Base-by-base conservation (phyloP, 2,888 invertebrate genomes). In the Hypomecis punctinalis region DNA sequence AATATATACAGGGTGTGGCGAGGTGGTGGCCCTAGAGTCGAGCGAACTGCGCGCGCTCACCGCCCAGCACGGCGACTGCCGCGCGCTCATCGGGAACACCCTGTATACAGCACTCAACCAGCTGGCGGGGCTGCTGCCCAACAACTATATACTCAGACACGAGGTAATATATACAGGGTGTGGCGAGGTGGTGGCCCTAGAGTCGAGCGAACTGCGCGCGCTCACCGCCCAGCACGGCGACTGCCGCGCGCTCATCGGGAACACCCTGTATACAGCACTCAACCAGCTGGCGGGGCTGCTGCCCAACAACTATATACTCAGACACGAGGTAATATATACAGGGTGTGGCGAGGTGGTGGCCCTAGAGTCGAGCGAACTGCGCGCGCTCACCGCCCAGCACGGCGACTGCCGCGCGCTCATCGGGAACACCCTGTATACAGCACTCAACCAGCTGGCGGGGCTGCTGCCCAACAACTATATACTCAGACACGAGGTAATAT, bases 401-500 rank as follows among this genome's bases (percentile, higher is more conserved):
- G 67, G 71, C 0, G 71, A 70, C 36, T n/a, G 52, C 5, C 1
- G 57, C 33, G 36, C 65, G 0, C 72, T 69, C 0, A 68, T 72
- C 0, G 65, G 71, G n/a, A 70, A 71, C 63, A 54, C 68, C 0
- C 6, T 87, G 11, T 77, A 81, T 70, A 66, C 81, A 1, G 59
- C 80, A 0, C 68, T 88, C 7, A 63, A 61, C 9, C 23, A 88
- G 67, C 79, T 91, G 53, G 80, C 77, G 40, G 85, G 81, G 0
- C 71, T 91, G 49, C 55, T 78, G 72, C 86, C 90, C 0, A 90
- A 88, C 0, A 66, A 77, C 35, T 92, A 91, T 60, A 40, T 91
- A 10, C 67, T 92, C 54, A 72, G 75, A 5, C 91, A 91, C 63
- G 85, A 90, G 81, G 90, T 90, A 7, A 68, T n/a, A n/a, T n/a